Base-by-base conservation (phyloP, 2,113 vertebrate genomes). In the Chaetodon trifascialis region DNA sequence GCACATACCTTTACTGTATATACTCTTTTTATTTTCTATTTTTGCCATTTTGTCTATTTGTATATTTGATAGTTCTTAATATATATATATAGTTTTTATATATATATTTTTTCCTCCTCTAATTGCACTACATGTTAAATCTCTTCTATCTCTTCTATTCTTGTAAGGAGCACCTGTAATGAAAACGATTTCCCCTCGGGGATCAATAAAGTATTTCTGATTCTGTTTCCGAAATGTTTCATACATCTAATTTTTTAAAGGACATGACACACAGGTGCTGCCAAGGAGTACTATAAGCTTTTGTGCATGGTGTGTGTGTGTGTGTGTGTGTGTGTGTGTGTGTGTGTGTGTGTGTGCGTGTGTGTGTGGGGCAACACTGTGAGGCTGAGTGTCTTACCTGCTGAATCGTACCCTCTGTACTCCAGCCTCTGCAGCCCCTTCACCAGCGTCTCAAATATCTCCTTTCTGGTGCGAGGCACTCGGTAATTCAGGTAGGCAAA, bases 371-470 rank as follows among this genome's bases (percentile, higher is more conserved):
- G 49, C n/a, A 64, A 17, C 14, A 36, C 74, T 79, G 85, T 82
- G 89, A 71, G 59, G 73, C 56, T 11, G 15, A 63, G 51, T 40
- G 63, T 86, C 93, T 85, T 91, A 99, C 98, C 98, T 96, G 98
- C 98, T 52, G 98, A 99, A 95, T 99, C 98, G 74, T 99, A 99
- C 23, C 98, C 98, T 95, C 98, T 96, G 95, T 99, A 99, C 93
- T 99, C 98, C 79, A 99, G 95, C 36, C 98, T 96, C 95, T 97
- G 97, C 69, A 99, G 95, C 65, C 98, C 98, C 89, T 96, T 99
- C 90, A 99, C 95, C 67, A 99, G 93, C 14, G 95, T 99, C 89
- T 97, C 96, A 91, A 97, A 97, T 93, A 99, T 98, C 92, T 97
- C 97, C 88, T 96, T 98, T 87, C 97, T 96, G 19, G 97, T 98